Base-by-base conservation (phyloP, 2,888 invertebrate species). In the Bombylius major region DNA sequence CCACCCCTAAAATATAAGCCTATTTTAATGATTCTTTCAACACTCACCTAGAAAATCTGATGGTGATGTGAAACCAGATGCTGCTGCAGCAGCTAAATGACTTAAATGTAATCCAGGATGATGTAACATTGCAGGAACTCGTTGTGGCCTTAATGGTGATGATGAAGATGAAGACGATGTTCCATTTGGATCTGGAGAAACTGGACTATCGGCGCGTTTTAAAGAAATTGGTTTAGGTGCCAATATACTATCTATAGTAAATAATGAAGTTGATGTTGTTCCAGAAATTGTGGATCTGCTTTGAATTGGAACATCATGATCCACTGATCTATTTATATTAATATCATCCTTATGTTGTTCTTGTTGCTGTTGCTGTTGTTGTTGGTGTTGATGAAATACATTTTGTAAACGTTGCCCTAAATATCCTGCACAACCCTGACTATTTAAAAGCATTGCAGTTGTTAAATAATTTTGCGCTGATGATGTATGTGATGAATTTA, bases 161-260 rank as follows among this genome's bases (percentile, higher is more conserved):
- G 69, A 50, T 70, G 66, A 71, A 70, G 64, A 71, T 71, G 34
- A 70, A 70, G 67, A 76, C 60, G 82, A 77, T 59, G 80, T 81
- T 47, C 80, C 80, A 57, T 80, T 75, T 50, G 79, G 79, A 53
- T 71, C 71, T 33, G 72, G 72, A 11, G 74, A 73, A 42, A 52
- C 36, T 39, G 72, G 72, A 9, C 73, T 67, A 58, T 75, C 64
- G 33, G 68, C 65, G n/a, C 70, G 67, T 57, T 70, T 69, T 5
- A 60, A 58, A 33, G 59, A 53, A 46, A 50, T 49, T 32, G 57
- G 57, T 48, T 54, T 59, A 54, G 88, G 87, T 51, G 88, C 88
- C 70, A 90, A 76, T 65, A 90, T 89, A 75, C 89, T 89, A 75
- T 90, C 90, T 67, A 90, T 90, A 65, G 89, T 90, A 72, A 90